These are phyloP conservation scores for Pristionchus arcanus DNA, from an alignment of 2,888 invertebrate species.

Conservation along the genomic window DNA sequence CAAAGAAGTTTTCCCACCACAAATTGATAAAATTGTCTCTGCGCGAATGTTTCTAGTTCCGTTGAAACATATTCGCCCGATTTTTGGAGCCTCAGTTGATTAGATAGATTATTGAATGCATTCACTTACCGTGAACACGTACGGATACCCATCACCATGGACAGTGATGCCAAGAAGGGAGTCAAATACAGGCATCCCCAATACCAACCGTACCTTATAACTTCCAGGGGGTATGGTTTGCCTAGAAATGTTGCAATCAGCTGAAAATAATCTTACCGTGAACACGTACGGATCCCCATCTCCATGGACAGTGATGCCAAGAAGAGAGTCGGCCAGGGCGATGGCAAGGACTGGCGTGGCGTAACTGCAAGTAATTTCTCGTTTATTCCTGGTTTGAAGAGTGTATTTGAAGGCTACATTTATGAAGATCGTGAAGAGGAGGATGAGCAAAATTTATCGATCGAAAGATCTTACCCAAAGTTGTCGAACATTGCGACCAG, in stretches of 20 bases:
- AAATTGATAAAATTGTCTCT: neutral
- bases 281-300: conserved; percentile 15
- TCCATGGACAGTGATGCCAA: neutral
- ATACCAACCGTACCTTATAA: too few relatives aligned
- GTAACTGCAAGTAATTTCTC: conserved; percentile 50
- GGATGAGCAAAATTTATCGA: too few relatives aligned
- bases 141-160: neutral
- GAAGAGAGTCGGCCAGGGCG: conserved; percentile 66
- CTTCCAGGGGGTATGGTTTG: too few relatives aligned
- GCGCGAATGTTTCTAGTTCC: neutral
- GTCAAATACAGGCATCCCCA: too few relatives aligned
- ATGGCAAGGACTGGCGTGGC: conserved; percentile 68
- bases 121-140: conserved; percentile 33
- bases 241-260: too few relatives aligned
- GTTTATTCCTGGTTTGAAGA: neutral
- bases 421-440: too few relatives aligned
- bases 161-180: conserved; percentile 57
- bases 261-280: neutral
- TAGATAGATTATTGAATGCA: too few relatives aligned
- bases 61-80: neutral
- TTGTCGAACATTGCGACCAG: conserved; percentile 37
- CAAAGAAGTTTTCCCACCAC: too few relatives aligned
- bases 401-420: neutral
- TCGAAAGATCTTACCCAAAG: neutral
- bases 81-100: too few relatives aligned